Evolutionary conservation across 2,113 vertebrate species (phyloP).

Genomic region (Melanotaenia duboulayi): DNA sequence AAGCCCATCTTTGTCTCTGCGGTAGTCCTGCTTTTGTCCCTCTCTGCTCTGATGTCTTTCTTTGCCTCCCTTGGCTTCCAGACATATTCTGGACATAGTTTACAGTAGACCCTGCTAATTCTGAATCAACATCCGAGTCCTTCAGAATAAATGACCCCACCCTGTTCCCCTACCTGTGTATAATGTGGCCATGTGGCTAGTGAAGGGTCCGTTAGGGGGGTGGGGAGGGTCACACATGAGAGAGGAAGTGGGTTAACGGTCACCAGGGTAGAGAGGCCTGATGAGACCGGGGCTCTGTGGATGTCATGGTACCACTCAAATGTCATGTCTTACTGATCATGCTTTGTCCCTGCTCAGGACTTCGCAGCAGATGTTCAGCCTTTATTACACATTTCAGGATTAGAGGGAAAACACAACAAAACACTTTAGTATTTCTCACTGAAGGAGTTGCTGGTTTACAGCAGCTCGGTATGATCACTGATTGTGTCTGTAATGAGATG

Average conservation of each 20-base stretch:
- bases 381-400: constrained; percentile 12
- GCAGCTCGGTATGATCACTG: not conserved
- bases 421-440: not conserved
- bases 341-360: constrained; percentile 9
- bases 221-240: constrained; percentile 62
- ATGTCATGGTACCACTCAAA: constrained; percentile 50
- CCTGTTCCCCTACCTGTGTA: constrained; percentile 34
- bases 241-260: constrained; percentile 78
- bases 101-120: constrained; percentile 26
- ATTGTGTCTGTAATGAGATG: not conserved
- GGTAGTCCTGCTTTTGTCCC: constrained; percentile 64
- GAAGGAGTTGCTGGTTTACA: not conserved
- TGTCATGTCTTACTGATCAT: constrained; percentile 41
- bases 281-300: constrained; percentile 42
- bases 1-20: constrained; percentile 74
- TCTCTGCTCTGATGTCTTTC: constrained; percentile 75
- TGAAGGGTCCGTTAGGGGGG: constrained; percentile 43
- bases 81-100: constrained; percentile 47
- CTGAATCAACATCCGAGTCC: not conserved
- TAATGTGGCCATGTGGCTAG: constrained; percentile 36
- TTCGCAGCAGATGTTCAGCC: constrained; percentile 35
- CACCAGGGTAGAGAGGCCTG: constrained; percentile 53
- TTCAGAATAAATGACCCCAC: not conserved
- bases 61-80: constrained; percentile 53
- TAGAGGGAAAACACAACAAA: not conserved